Percentiles rank a stretch among this genome's conserved stretches.
phyloP scores from a whole-genome alignment of 2,113 vertebrate genomes.

The Guaruba guarouba region DNA sequence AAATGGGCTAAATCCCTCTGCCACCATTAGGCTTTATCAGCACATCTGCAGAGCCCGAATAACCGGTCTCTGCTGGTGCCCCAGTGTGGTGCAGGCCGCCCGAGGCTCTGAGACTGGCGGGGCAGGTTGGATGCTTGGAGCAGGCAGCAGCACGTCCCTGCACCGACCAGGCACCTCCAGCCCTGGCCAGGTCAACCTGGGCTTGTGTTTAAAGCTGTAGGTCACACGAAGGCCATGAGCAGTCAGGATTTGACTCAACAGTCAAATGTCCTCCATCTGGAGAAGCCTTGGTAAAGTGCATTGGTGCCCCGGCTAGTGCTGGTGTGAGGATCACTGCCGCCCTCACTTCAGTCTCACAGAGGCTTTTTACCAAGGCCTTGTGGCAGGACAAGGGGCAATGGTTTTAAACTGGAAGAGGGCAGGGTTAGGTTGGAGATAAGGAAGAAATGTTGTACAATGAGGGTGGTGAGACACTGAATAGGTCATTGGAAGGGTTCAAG shows the following conservation, averaged over 20 bases:
- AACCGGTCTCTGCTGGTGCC: neutral
- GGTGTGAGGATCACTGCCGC: neutral
- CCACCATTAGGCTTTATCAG: neutral
- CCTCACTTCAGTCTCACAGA: fast-evolving
- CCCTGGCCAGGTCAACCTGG: neutral
- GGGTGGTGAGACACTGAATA: neutral
- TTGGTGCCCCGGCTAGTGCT: neutral
- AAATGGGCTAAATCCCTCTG: neutral
- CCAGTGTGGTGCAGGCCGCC: neutral
- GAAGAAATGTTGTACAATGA: neutral
- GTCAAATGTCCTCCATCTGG: neutral
- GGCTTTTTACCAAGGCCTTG: neutral
- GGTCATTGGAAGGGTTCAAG: neutral
- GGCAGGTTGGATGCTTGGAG: fast-evolving
- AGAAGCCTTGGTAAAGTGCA: neutral
- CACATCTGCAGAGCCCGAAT: neutral
- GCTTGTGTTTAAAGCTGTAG: neutral
- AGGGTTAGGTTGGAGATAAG: neutral
- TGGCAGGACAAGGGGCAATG: neutral
- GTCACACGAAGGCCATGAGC: neutral
- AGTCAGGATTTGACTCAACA: neutral
- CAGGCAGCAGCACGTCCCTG: neutral
- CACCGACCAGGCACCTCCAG: neutral
- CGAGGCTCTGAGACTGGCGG: fast-evolving
- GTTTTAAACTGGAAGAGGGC: neutral